phyloP scores from a whole-genome alignment of 1,140 invertebrate genomes.

The Parasteatoda tepidariorum region DNA sequence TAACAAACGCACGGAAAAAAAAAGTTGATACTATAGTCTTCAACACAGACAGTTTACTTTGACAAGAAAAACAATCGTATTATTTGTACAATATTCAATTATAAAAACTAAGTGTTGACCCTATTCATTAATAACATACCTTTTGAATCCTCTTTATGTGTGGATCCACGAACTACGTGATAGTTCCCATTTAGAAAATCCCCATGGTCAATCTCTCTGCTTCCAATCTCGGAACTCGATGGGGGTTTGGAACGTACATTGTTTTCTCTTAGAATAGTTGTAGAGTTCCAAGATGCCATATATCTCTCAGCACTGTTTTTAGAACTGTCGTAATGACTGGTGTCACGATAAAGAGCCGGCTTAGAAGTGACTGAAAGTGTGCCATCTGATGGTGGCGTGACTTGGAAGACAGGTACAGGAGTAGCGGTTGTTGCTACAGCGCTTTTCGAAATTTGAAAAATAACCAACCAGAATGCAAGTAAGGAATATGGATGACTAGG shows the following conservation, averaged over 20 bases:
- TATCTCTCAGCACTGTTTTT: slow-evolving; percentile 19
- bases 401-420: slow-evolving; percentile 22
- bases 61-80: too few species aligned
- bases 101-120: too few species aligned
- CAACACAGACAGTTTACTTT: too few species aligned
- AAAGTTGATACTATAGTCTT: too few species aligned
- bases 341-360: slow-evolving; percentile 3
- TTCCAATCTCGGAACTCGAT: neutral
- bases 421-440: slow-evolving; percentile 18
- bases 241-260: neutral
- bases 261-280: neutral
- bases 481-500: neutral
- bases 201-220: too few species aligned
- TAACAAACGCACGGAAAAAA: too few species aligned
- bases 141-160: neutral
- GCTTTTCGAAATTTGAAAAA: neutral
- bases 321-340: neutral
- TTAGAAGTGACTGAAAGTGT: neutral
- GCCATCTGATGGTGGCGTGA: slow-evolving; percentile 34
- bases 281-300: slow-evolving; percentile 17
- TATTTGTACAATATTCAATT: too few species aligned
- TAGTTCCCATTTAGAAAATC: neutral
- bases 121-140: too few species aligned
- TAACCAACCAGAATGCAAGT: neutral
- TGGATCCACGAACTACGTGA: slow-evolving; percentile 3